Evolutionary conservation across 2,113 vertebrate species (phyloP).

Genomic region (Cebus imitator): DNA sequence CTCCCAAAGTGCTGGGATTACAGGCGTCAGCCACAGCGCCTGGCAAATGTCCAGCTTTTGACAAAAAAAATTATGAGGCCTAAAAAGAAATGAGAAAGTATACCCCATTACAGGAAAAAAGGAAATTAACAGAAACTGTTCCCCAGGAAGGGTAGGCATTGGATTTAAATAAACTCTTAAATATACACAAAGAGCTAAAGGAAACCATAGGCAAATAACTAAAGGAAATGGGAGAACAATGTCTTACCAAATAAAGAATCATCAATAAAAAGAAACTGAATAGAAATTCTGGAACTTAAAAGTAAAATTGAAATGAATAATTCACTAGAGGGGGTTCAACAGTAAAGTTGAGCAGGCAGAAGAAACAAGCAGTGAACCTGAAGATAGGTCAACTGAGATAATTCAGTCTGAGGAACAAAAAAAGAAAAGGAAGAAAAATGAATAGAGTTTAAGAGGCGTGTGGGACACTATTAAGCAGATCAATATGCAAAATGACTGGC

Average conservation of each 20-base stretch:
- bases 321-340: background rate
- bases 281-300: background rate
- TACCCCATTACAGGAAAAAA: background rate
- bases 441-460: background rate
- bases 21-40: no score
- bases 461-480: background rate
- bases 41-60: background rate
- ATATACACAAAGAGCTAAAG: background rate
- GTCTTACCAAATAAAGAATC: background rate
- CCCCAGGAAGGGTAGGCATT: background rate
- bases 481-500: background rate
- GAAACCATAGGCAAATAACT: background rate
- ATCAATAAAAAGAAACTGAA: background rate
- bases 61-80: background rate
- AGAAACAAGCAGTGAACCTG: background rate
- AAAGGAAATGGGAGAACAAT: background rate
- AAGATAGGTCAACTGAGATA: background rate
- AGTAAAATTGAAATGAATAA: background rate
- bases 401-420: background rate
- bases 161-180: background rate
- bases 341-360: background rate
- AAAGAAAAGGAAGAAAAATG: background rate
- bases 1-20: no score
- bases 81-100: background rate
- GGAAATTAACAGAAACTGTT: background rate